These are phyloP conservation scores for Leucophenga montana DNA, from an alignment of 2,888 invertebrate species.

Conservation along the genomic window DNA sequence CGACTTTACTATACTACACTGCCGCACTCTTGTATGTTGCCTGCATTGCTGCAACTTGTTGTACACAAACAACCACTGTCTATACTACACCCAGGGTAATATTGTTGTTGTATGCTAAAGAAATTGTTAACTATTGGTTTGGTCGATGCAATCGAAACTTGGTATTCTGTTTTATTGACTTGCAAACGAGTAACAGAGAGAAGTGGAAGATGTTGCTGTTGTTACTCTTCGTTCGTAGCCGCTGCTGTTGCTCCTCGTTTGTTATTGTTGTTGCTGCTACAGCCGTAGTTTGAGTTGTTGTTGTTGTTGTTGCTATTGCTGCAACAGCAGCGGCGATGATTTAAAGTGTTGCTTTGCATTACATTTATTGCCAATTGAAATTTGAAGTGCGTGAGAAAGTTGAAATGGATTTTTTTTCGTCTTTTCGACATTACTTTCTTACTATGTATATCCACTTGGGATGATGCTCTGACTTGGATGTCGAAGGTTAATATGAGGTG, in stretches of 20 bases:
- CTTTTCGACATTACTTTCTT: conserved; percentile 38
- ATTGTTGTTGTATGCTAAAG: conserved; percentile 24
- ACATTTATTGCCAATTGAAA: conserved; percentile 72
- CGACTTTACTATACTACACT: not conserved
- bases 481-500: conserved; percentile 66
- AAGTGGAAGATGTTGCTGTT: not conserved
- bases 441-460: conserved; percentile 17
- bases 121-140: conserved; percentile 36
- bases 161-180: conserved; percentile 27
- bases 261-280: conserved; percentile 15
- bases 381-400: conserved; percentile 72
- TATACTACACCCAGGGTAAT: not conserved
- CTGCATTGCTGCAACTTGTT: conserved; percentile 21
- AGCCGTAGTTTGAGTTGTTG: conserved; percentile 44
- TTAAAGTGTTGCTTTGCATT: conserved; percentile 72
- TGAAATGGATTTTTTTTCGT: conserved; percentile 57
- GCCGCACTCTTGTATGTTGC: not conserved
- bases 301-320: too few relatives aligned
- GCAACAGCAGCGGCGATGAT: conserved; percentile 52
- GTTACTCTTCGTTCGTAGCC: not conserved
- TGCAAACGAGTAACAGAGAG: conserved; percentile 5
- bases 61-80: conserved; percentile 4
- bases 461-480: conserved; percentile 37
- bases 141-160: conserved; percentile 29
- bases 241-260: not conserved